Base-by-base conservation (phyloP, 64 coral and sea anemone species). In the Exaiptasia diaphana region DNA sequence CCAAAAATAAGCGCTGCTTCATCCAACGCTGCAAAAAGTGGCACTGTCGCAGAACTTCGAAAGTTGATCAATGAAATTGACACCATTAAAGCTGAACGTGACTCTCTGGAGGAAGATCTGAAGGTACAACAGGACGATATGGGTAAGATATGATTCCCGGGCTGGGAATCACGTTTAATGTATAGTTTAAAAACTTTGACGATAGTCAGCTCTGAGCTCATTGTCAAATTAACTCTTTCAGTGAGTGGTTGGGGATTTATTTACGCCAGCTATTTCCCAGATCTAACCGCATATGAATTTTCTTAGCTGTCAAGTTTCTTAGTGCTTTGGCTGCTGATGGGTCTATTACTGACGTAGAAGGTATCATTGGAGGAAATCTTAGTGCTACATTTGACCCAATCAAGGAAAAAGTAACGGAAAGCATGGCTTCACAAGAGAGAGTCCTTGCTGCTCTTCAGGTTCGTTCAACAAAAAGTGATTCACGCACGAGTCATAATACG, bases 251-350 rank as follows among this genome's bases (percentile, higher is more conserved):
- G n/a, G n/a, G n/a, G n/a, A n/a, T n/a, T n/a, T n/a, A n/a, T n/a
- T n/a, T n/a, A n/a, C n/a, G n/a, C n/a, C n/a, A n/a, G n/a, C n/a
- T n/a, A n/a, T n/a, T n/a, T n/a, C n/a, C n/a, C n/a, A n/a, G n/a
- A n/a, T n/a, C n/a, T n/a, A n/a, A n/a, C n/a, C n/a, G n/a, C n/a
- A n/a, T n/a, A n/a, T n/a, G n/a, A n/a, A n/a, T 83, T 38, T 53
- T 63, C 44, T 22, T 55, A 33, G 95, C 95, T 58, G 85, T 85
- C 2, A 93, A 99, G 74, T 99, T 99, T 62, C 81, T 99, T 18
- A 91, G 95, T 17, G 90, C 95, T 33, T 81, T 99, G 38, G 95
- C 95, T 22, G 95, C 95, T 21, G 95, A 99, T 75, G 95, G 95
- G 22, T 88, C 71, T 20, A 75, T 99, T 30, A 88, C 95, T 13